These are phyloP conservation scores for Molossus molossus DNA, from an alignment of 2,797 vertebrate species.

Conservation along the genomic window DNA sequence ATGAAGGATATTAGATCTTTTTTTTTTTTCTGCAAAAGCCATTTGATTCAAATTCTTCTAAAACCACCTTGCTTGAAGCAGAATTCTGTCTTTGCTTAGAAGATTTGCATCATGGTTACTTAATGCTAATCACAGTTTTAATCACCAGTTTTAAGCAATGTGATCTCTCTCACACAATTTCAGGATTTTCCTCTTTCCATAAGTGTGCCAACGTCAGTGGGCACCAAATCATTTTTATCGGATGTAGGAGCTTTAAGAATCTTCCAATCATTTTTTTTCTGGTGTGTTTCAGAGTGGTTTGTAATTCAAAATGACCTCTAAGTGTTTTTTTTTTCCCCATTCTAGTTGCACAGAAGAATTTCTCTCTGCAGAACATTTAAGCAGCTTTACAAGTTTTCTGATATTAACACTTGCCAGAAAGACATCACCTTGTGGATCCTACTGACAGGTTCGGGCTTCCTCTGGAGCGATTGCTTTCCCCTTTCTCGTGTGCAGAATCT, in stretches of 20 bases:
- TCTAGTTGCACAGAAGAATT: conserved; percentile 36
- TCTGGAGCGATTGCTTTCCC: not conserved
- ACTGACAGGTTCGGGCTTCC: not conserved
- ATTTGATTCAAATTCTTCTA: conserved; percentile 38
- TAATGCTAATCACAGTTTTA: not conserved
- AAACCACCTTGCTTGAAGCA: conserved; percentile 13
- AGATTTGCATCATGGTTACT: not conserved
- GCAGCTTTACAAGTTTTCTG: conserved; percentile 33
- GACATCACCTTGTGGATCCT: not conserved
- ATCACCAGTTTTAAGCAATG: conserved; percentile 18
- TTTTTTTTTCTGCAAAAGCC: conserved; percentile 41
- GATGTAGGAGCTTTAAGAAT: not conserved
- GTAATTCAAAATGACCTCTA: not conserved
- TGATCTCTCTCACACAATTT: not conserved
- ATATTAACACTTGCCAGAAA: not conserved
- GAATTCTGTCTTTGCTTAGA: conserved; percentile 47
- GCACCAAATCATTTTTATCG: conserved; percentile 39
- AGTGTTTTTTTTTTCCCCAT: not conserved
- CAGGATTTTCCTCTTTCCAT: not conserved
- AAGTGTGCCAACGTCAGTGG: not conserved
- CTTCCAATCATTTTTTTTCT: conserved; percentile 30
- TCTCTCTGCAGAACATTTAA: conserved; percentile 30
- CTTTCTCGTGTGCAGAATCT: not conserved
- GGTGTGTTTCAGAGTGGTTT: conserved; percentile 31
- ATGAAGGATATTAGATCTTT: conserved; percentile 29